These are phyloP conservation scores for Chionoecetes opilio DNA, from an alignment of 1,140 invertebrate species.

Conservation along the genomic window DNA sequence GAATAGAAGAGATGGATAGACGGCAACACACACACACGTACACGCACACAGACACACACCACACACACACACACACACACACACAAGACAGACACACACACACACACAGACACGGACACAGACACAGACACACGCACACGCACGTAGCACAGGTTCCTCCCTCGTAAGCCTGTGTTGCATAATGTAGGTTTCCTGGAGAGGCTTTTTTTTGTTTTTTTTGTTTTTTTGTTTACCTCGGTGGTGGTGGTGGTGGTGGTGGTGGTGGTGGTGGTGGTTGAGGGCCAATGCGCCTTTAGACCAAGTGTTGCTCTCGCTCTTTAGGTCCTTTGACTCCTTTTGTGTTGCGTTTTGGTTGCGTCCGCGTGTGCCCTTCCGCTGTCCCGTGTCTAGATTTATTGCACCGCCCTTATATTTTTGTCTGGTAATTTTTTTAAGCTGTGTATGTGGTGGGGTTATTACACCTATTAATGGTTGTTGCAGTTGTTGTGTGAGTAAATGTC, in stretches of 20 bases:
- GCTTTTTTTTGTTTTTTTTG: too few species aligned
- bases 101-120: slow-evolving; percentile 13
- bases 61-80: slow-evolving; percentile 10
- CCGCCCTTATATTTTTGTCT: too few species aligned
- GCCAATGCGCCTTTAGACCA: background rate
- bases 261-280: background rate
- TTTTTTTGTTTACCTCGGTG: background rate
- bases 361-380: background rate
- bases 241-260: too few species aligned
- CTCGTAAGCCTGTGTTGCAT: background rate
- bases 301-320: background rate
- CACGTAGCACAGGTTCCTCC: background rate
- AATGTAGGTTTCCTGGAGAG: background rate
- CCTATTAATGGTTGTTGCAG: too few species aligned
- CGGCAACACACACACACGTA: background rate
- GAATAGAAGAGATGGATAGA: background rate
- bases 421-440: too few species aligned
- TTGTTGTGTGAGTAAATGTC: too few species aligned
- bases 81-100: background rate
- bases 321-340: too few species aligned
- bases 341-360: background rate
- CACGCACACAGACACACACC: background rate
- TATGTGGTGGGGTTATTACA: too few species aligned
- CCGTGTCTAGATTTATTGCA: background rate
- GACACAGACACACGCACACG: background rate